Conservation (phyloP, 2,113 vertebrate species). For the Diadophis punctatus region DNA sequence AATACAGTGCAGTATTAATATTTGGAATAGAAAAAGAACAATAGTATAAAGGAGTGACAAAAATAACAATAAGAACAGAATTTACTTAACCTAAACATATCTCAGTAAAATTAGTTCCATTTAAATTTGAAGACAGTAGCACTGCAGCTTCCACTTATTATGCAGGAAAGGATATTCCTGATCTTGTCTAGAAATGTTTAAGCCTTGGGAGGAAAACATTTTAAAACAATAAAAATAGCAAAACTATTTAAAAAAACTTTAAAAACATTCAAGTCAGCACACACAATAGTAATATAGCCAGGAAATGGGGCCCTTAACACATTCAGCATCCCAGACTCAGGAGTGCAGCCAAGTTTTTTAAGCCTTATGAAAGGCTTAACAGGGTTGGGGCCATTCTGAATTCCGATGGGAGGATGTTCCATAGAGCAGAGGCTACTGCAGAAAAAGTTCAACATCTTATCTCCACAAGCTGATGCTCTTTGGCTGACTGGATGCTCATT, state of each 20-base stretch:
- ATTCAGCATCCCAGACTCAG: background rate
- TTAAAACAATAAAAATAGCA: background rate
- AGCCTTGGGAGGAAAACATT: background rate
- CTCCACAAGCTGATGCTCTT: background rate
- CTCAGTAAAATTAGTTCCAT: background rate
- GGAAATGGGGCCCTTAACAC: background rate
- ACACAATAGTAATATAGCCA: background rate
- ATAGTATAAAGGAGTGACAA: background rate
- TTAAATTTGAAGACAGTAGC: background rate
- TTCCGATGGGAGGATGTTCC: background rate
- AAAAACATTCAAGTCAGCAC: background rate
- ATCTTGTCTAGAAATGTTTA: background rate
- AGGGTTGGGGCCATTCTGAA: background rate
- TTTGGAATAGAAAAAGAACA: background rate
- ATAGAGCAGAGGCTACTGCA: background rate
- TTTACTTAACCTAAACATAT: background rate
- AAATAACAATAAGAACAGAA: background rate
- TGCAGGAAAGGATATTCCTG: background rate
- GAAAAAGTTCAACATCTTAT: background rate
- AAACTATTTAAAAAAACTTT: background rate
- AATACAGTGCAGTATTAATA: background rate
- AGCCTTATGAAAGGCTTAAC: background rate
- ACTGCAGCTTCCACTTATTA: background rate
- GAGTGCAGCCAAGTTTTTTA: background rate
- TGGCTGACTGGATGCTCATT: background rate